Percentiles rank a stretch among this genome's conserved stretches.
Evolutionary conservation across 2,113 vertebrate species (phyloP).

Genomic region (Turnix velox): DNA sequence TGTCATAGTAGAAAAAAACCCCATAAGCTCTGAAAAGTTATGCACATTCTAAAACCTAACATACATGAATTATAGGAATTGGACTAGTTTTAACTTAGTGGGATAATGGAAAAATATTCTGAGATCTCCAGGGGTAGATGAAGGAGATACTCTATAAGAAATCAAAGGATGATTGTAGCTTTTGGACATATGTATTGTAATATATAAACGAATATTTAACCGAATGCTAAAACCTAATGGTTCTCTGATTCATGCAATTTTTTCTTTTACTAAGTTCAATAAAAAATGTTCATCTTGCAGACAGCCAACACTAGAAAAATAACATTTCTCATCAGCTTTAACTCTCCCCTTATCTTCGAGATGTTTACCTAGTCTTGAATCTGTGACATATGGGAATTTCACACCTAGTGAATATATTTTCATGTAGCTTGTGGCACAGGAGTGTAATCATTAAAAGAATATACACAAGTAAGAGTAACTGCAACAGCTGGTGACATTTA

Average conservation of each 20-base stretch:
- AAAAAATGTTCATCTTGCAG: conserved; percentile 44
- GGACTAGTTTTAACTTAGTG: not conserved
- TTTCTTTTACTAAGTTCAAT: conserved; percentile 26
- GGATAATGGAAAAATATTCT: not conserved
- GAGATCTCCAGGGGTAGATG: not conserved
- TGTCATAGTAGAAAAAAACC: not conserved
- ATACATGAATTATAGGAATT: not conserved
- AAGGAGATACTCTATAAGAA: not conserved
- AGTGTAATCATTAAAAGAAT: conserved; percentile 80
- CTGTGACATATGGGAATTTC: conserved; percentile 85
- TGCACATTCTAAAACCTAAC: not conserved
- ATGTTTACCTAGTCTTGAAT: conserved; percentile 77
- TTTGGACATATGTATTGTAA: not conserved
- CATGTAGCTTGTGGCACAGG: conserved; percentile 75
- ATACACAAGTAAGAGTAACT: conserved; percentile 77
- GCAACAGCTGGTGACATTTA: conserved; percentile 85
- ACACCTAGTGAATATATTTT: conserved; percentile 84
- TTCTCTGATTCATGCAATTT: not conserved
- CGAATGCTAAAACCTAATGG: not conserved
- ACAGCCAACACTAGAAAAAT: conserved; percentile 37
- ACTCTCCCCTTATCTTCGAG: conserved; percentile 66
- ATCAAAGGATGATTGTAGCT: not conserved
- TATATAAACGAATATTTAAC: not conserved
- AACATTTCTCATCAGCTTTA: conserved; percentile 65
- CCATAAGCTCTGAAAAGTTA: not conserved